Evolutionary conservation across 64 coral and sea anemone genomes (phyloP), one percentile per base, ranked within the genome.

Genomic region (Trachythela sp.): DNA sequence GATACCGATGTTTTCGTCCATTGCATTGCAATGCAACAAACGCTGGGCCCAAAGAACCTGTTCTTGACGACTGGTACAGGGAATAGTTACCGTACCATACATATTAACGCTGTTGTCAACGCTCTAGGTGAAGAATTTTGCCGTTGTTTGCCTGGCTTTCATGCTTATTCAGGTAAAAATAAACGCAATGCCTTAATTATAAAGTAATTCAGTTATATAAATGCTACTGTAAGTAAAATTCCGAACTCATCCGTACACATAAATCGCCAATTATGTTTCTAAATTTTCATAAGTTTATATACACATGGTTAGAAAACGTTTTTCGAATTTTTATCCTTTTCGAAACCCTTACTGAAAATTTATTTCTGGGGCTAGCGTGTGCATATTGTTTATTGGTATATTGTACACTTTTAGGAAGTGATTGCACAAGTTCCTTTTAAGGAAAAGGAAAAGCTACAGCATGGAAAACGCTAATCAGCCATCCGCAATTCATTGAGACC

Each of bases 1-100:
- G 90, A 91, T 43, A 91, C 90, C n/a, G 85, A 91, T 80, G 90
- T 91, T 18, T 59, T 54, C 41, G 75, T 87, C 45, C 34, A 71
- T 80, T 80, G 75, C 37, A 40, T 80, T 35, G 32, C 75, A 80
- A 80, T 80, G 34, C 75, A 80, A 22, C 75, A 80, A 80, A 4
- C 9, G 75, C 31, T 80, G 75, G 31, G 32, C 14, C 37, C 75
- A 80, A 80, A 80, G 34, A 37, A 80, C 31, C 33, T 80, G 37
- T 80, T 80, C 0, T 22, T 80, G 6, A 80, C 30, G 37, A 80
- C 2, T 80, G 75, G 75, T 11, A 80, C 75, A 80, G 75, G 75
- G 34, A 40, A 35, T 0, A 80, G 33, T 34, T 80, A 18, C 37
- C 75, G 34, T 18, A 80, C 75, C 31, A 80, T 80, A 39, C 37